Percentiles rank a stretch among this genome's conserved stretches.
Evolutionary conservation across 2,888 invertebrate genomes (phyloP).

Genomic region (Drosophila putrida): DNA sequence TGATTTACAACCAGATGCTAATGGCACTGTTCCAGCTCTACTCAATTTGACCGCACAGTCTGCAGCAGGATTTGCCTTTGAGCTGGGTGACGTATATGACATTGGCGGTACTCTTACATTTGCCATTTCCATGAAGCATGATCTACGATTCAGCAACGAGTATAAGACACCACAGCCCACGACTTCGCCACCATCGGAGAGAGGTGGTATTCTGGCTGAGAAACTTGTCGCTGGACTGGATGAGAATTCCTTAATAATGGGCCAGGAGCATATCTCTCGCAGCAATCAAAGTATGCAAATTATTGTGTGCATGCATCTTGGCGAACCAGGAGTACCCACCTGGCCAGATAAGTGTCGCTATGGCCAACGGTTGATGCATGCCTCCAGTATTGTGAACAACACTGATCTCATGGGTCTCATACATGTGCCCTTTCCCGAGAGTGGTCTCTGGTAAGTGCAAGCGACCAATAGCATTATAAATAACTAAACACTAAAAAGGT

Average conservation of each 20-base stretch:
- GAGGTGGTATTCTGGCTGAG: slow-evolving; percentile 82
- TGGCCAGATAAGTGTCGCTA: slow-evolving; percentile 88
- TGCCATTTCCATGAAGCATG: slow-evolving; percentile 89
- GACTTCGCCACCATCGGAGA: slow-evolving; percentile 63
- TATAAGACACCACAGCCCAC: slow-evolving; percentile 60
- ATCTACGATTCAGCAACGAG: slow-evolving; percentile 72
- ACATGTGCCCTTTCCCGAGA: slow-evolving; percentile 93
- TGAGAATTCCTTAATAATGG: slow-evolving; percentile 40
- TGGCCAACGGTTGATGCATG: slow-evolving; percentile 86
- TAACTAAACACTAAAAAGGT: no score
- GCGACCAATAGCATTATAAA: neutral
- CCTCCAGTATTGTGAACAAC: slow-evolving; percentile 89
- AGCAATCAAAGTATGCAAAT: slow-evolving; percentile 85
- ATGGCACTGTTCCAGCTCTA: slow-evolving; percentile 88
- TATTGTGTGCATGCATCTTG: slow-evolving; percentile 88
- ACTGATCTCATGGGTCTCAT: slow-evolving; percentile 88
- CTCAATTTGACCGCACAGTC: slow-evolving; percentile 89
- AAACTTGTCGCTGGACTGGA: slow-evolving; percentile 74
- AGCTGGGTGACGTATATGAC: slow-evolving; percentile 90
- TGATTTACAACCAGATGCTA: slow-evolving; percentile 88
- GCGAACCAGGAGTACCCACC: slow-evolving; percentile 88
- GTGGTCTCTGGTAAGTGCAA: slow-evolving; percentile 90
- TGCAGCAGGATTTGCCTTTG: slow-evolving; percentile 89
- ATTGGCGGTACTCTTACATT: slow-evolving; percentile 92
- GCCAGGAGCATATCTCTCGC: slow-evolving; percentile 54